phyloP scores from a whole-genome alignment of 2,888 invertebrate genomes.

The Polia nebulosa region DNA sequence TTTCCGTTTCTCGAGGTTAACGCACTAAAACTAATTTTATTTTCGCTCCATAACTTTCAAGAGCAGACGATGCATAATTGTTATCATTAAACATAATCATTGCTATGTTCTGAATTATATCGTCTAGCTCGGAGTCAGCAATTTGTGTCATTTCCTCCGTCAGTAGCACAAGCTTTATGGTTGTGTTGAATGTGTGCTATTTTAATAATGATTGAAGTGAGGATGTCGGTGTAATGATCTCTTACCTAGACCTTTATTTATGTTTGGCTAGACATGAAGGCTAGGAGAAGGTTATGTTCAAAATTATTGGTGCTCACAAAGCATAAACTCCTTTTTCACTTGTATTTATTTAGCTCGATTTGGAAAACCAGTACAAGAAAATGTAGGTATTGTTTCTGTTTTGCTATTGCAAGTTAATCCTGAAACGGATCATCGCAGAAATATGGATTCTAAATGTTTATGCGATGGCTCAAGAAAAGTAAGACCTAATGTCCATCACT shows the following conservation, averaged over 20 bases:
- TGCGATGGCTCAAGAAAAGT: too few relatives aligned
- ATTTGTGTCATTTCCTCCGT: constrained; percentile 46
- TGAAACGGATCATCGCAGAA: too few relatives aligned
- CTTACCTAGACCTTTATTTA: constrained; percentile 21
- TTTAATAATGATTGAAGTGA: constrained; percentile 18
- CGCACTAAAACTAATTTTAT: constrained; percentile 56
- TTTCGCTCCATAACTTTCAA: constrained; percentile 66
- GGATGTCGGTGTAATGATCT: constrained; percentile 17
- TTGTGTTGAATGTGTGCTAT: constrained; percentile 1
- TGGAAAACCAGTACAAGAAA: too few relatives aligned
- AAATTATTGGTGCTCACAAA: not conserved
- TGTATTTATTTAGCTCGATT: too few relatives aligned
- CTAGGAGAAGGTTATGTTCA: not conserved
- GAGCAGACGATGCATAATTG: constrained; percentile 62
- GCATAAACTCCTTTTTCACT: too few relatives aligned
- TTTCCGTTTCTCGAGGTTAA: constrained; percentile 55
- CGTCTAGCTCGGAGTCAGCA: constrained; percentile 29
- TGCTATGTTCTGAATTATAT: constrained; percentile 39
- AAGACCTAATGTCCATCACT: too few relatives aligned
- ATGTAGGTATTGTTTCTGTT: too few relatives aligned
- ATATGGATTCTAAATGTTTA: too few relatives aligned
- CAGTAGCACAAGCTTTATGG: constrained; percentile 7
- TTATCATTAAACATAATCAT: constrained; percentile 56
- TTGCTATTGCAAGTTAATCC: too few relatives aligned
- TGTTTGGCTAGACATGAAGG: not conserved